Conservation (phyloP, 2,797 vertebrate genomes). For the Phoebastria nigripes region DNA sequence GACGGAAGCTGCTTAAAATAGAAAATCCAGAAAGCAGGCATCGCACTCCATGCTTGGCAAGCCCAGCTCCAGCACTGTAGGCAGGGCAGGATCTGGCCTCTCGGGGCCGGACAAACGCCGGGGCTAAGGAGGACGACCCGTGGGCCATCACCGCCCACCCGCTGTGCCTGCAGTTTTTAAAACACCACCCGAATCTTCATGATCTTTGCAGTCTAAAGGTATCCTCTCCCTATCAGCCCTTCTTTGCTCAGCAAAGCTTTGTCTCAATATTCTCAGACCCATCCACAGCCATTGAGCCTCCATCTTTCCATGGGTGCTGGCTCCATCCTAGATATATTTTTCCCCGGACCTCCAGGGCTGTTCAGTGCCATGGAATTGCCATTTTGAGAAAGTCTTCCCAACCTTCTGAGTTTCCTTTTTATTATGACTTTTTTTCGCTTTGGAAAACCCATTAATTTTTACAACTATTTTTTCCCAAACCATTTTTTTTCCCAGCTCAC, state of each 20-base stretch:
- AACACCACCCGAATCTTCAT: neutral
- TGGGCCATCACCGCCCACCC: neutral
- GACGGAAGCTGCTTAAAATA: constrained; percentile 52
- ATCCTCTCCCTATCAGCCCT: neutral
- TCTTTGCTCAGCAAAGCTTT: neutral
- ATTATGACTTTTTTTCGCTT: neutral
- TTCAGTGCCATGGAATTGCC: neutral
- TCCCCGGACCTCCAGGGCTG: neutral
- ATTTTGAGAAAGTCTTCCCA: neutral
- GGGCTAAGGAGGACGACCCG: neutral
- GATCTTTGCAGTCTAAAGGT: neutral
- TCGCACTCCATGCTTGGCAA: neutral
- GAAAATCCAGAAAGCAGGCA: constrained; percentile 34
- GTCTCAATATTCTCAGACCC: neutral
- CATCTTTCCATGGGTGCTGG: neutral
- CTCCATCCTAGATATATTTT: neutral
- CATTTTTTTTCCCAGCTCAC: neutral
- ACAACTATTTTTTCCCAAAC: neutral
- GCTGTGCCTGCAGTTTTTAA: neutral
- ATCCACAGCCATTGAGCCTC: neutral
- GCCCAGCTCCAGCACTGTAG: neutral
- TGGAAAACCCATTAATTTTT: neutral
- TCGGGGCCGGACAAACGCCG: fast-evolving
- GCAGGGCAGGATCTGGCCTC: neutral
- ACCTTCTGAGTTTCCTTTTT: neutral